These are phyloP conservation scores for Tanytarsus gracilentus DNA, from an alignment of 2,888 invertebrate species.

Conservation along the genomic window DNA sequence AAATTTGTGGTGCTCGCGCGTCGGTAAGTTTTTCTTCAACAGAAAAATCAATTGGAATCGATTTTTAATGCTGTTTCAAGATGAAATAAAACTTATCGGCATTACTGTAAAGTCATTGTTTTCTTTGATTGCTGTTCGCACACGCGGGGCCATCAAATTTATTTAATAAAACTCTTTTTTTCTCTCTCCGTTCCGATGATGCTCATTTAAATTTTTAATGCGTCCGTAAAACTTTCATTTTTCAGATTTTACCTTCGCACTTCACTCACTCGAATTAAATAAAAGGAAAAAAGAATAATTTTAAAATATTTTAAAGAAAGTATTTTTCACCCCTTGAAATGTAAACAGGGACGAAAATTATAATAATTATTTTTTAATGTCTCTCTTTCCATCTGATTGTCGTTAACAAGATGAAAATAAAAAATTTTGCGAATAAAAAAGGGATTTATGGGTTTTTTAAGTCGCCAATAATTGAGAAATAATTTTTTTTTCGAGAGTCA, in stretches of 20 bases:
- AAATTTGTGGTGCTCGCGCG: not conserved
- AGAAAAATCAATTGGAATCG: conserved; percentile 22
- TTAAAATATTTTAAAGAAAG: no score
- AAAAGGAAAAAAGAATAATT: no score
- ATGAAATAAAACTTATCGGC: conserved; percentile 5
- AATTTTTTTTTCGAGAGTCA: no score
- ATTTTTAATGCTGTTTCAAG: conserved; percentile 8
- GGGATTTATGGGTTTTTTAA: no score
- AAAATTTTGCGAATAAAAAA: no score
- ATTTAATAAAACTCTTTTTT: not conserved
- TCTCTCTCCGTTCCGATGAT: not conserved
- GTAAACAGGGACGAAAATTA: no score
- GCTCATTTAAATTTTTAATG: not conserved
- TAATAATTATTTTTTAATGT: no score
- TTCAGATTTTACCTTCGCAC: not conserved
- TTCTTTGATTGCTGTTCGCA: not conserved
- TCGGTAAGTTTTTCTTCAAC: conserved; percentile 1
- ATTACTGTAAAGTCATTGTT: conserved; percentile 6
- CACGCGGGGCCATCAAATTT: conserved; percentile 1
- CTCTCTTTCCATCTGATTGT: no score
- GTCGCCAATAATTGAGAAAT: no score
- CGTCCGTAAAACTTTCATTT: not conserved
- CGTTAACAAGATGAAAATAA: no score
- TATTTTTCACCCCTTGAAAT: no score
- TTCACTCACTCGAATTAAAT: no score